Evolutionary conservation across 2,797 vertebrate species (phyloP).

Genomic region (Chelidonichthys spinosus): DNA sequence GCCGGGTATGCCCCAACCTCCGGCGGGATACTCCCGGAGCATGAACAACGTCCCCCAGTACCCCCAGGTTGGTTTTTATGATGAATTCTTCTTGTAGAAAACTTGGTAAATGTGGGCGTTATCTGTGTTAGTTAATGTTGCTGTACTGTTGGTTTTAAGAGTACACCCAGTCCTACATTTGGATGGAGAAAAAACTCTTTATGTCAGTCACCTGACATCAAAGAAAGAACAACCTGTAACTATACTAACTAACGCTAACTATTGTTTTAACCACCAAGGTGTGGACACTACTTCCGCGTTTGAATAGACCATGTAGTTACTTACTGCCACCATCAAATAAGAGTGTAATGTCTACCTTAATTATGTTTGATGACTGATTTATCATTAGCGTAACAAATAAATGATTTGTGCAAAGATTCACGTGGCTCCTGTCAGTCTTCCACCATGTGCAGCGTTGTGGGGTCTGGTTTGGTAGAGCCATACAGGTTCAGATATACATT

Average conservation of each 20-base stretch:
- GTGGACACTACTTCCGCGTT: constrained; percentile 71
- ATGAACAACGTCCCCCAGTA: constrained; percentile 77
- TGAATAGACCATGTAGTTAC: constrained; percentile 2
- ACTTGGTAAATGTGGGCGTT: background rate
- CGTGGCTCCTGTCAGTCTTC: constrained; percentile 64
- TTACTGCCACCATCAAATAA: background rate
- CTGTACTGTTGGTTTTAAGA: background rate
- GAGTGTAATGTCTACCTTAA: no score
- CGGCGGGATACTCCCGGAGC: constrained; percentile 76
- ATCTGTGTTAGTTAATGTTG: background rate
- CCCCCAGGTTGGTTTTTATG: constrained; percentile 74
- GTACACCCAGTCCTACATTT: background rate
- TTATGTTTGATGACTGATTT: background rate
- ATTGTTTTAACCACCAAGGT: background rate
- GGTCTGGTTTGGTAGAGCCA: constrained; percentile 19
- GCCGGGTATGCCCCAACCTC: constrained; percentile 75
- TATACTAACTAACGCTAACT: no score
- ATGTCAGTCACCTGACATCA: background rate
- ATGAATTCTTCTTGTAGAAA: background rate
- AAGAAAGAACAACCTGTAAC: background rate
- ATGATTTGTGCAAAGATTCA: constrained; percentile 39
- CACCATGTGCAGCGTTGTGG: constrained; percentile 52
- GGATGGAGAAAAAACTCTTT: background rate
- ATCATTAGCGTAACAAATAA: background rate
- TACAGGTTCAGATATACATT: background rate